A percentile compares a stretch with the other conserved stretches of the same genome.
These are phyloP conservation scores for Craterocephalus amniculus DNA, from an alignment of 2,797 vertebrate genomes.

Conservation along the genomic window DNA sequence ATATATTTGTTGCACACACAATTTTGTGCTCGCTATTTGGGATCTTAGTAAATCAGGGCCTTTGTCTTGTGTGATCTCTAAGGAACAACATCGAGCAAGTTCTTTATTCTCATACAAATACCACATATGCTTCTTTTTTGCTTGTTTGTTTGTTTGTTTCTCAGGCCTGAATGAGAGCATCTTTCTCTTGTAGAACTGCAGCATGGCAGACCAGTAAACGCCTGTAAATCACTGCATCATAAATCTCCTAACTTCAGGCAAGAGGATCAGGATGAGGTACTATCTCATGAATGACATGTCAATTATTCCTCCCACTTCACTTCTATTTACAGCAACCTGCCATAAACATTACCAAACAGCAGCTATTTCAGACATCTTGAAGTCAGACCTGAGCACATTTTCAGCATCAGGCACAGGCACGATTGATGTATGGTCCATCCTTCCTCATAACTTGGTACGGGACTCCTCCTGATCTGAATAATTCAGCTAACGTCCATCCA, in stretches of 20 bases:
- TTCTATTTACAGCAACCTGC: constrained; percentile 59
- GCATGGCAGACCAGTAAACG: constrained; percentile 58
- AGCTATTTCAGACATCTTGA: constrained; percentile 48
- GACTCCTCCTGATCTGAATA: constrained; percentile 64
- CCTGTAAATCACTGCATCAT: constrained; percentile 60
- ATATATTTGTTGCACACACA: too few relatives aligned
- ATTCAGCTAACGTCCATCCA: constrained; percentile 61
- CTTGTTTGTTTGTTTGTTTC: constrained; percentile 16
- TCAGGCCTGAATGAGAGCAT: constrained; percentile 24
- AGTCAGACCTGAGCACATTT: constrained; percentile 45
- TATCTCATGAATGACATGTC: constrained; percentile 74
- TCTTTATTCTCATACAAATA: constrained; percentile 6
- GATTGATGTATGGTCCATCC: constrained; percentile 60
- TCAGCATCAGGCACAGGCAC: constrained; percentile 30
- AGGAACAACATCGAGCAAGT: not conserved
- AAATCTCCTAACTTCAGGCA: constrained; percentile 69
- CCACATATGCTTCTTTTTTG: not conserved
- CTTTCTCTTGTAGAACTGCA: constrained; percentile 42
- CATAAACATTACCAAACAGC: constrained; percentile 57
- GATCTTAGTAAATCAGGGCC: too few relatives aligned
- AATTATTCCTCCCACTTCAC: constrained; percentile 63
- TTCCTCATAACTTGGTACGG: constrained; percentile 44
- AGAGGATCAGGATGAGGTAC: constrained; percentile 56
- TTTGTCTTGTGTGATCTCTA: not conserved
- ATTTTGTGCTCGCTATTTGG: too few relatives aligned